Percentiles rank a stretch among this genome's conserved stretches.
Conservation (phyloP, 2,797 vertebrate species). For the Valencia hispanica region DNA sequence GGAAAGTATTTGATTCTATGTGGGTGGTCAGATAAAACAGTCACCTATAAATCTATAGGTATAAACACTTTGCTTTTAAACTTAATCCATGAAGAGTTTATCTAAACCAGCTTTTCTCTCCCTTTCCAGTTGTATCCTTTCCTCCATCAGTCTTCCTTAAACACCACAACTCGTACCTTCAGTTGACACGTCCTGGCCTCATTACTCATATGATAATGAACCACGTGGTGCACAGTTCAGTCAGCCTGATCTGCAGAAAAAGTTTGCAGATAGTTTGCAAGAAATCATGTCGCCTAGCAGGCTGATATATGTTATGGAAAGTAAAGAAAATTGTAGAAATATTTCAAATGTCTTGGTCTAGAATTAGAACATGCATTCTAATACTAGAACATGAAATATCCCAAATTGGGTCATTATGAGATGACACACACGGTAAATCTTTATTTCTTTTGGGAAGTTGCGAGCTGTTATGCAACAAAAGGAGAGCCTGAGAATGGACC, state of each 20-base stretch:
- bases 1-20: constrained; percentile 53
- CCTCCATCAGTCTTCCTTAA: neutral
- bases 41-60: constrained; percentile 62
- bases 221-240: neutral
- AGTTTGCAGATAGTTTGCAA: neutral
- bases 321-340: constrained; percentile 1
- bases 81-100: constrained; percentile 51
- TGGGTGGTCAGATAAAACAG: constrained; percentile 75
- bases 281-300: neutral
- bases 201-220: constrained; percentile 26
- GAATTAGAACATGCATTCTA: neutral
- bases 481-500: constrained; percentile 50
- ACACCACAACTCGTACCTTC: constrained; percentile 9
- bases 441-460: constrained; percentile 28
- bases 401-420: neutral
- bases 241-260: neutral
- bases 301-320: neutral
- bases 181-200: constrained; percentile 9
- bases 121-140: constrained; percentile 8
- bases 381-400: neutral
- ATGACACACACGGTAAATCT: constrained; percentile 25
- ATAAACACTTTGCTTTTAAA: constrained; percentile 67
- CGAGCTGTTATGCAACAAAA: constrained; percentile 58
- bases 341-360: neutral
- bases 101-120: constrained; percentile 35